Percentiles rank a stretch among this genome's conserved stretches.
Conservation (phyloP, 2,888 invertebrate species). For the Caenorhabditis auriculariae region DNA sequence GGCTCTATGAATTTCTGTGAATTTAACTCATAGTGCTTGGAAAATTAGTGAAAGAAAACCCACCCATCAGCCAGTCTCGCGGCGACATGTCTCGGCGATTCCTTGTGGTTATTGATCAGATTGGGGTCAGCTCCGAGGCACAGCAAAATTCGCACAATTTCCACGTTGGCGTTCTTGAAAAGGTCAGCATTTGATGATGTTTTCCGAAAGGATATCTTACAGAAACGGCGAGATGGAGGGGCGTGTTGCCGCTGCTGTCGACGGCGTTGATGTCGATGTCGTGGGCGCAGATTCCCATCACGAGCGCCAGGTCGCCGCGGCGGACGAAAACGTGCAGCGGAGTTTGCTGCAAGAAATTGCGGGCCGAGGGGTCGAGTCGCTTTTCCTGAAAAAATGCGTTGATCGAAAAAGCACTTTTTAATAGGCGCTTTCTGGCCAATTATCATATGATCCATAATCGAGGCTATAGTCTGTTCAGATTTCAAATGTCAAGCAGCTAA, state of each 20-base stretch:
- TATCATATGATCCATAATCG: too few relatives aligned
- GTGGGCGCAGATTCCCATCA: slow-evolving; percentile 33
- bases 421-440: too few relatives aligned
- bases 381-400: slow-evolving; percentile 36
- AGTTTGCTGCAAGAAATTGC: slow-evolving; percentile 64
- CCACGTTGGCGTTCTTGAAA: slow-evolving; percentile 45
- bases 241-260: slow-evolving; percentile 63
- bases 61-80: slow-evolving; percentile 54
- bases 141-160: slow-evolving; percentile 64
- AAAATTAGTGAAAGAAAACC: slow-evolving; percentile 6
- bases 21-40: slow-evolving; percentile 1
- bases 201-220: slow-evolving; percentile 11
- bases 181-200: neutral
- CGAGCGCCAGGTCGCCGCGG: slow-evolving; percentile 46
- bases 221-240: slow-evolving; percentile 65
- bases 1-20: slow-evolving; percentile 10
- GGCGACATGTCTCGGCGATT: slow-evolving; percentile 66
- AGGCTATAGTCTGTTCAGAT: too few relatives aligned
- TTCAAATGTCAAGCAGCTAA: too few relatives aligned
- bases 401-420: too few relatives aligned
- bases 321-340: slow-evolving; percentile 63
- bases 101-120: slow-evolving; percentile 60
- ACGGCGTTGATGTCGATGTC: slow-evolving; percentile 63
- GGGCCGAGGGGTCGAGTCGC: slow-evolving; percentile 62
- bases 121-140: slow-evolving; percentile 67